A percentile compares a stretch with the other conserved stretches of the same genome.
Evolutionary conservation across 2,797 vertebrate genomes (phyloP).

Genomic region (Jordanella pulchra): DNA sequence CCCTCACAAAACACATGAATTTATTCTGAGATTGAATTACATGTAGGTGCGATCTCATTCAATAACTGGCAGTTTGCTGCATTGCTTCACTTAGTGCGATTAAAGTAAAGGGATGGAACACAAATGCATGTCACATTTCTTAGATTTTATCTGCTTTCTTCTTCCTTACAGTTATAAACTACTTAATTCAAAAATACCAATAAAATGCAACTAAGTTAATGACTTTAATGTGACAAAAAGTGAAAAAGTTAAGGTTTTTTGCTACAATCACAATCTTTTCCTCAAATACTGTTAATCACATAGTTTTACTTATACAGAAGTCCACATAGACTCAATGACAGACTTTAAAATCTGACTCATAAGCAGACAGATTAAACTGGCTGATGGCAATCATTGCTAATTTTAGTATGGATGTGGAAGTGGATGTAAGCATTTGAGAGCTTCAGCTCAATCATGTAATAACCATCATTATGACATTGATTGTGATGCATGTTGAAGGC

Average conservation of each 20-base stretch:
- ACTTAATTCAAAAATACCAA: neutral
- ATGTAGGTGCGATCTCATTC: neutral
- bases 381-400: slow-evolving; percentile 38
- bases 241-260: neutral
- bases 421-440: slow-evolving; percentile 45
- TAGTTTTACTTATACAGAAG: slow-evolving; percentile 1
- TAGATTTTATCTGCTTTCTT: neutral
- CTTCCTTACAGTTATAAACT: neutral
- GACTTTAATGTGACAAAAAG: neutral
- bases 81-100: neutral
- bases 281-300: slow-evolving; percentile 10
- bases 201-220: neutral
- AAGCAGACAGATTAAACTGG: slow-evolving; percentile 25
- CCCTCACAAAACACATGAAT: neutral
- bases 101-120: neutral
- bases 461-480: slow-evolving; percentile 56
- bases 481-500: slow-evolving; percentile 40
- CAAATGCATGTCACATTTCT: neutral
- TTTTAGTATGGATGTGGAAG: slow-evolving; percentile 29
- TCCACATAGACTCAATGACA: slow-evolving; percentile 9
- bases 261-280: neutral
- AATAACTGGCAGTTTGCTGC: neutral
- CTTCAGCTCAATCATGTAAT: slow-evolving; percentile 51
- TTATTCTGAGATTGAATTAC: neutral
- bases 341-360: slow-evolving; percentile 3